These are phyloP conservation scores for Stigmatopora argus DNA, from an alignment of 2,113 vertebrate genomes.

Conservation along the genomic window DNA sequence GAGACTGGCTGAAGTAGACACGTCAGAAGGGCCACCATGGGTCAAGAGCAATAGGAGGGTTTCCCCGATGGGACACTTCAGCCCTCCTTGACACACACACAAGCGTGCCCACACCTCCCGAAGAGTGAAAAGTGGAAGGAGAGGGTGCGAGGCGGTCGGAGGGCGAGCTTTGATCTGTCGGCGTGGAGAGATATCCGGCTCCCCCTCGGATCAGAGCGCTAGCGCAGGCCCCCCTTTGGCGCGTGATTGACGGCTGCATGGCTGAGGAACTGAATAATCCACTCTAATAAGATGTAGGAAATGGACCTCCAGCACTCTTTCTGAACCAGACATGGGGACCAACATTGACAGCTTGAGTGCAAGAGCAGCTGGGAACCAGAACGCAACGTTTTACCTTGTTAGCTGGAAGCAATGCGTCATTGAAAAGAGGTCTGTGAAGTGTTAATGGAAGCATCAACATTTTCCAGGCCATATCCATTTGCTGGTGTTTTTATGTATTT, in stretches of 20 bases:
- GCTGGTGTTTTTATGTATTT: neutral
- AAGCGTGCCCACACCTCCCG: conserved; percentile 40
- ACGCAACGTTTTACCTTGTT: conserved; percentile 39
- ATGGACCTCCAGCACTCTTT: conserved; percentile 64
- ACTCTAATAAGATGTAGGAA: conserved; percentile 72
- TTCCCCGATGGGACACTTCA: conserved; percentile 38
- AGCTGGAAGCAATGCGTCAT: conserved; percentile 21
- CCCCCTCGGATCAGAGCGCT: conserved; percentile 54
- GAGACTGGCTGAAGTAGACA: conserved; percentile 40
- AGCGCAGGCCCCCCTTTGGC: conserved; percentile 57
- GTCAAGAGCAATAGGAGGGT: conserved; percentile 56
- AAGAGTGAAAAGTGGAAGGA: conserved; percentile 66
- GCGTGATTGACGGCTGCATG: conserved; percentile 69
- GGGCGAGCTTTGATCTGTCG: conserved; percentile 66
- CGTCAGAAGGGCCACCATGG: conserved; percentile 59
- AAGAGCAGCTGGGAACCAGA: conserved; percentile 46
- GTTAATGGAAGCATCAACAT: neutral
- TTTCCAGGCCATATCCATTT: neutral
- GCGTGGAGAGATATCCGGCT: conserved; percentile 70
- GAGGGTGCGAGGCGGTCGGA: conserved; percentile 61
- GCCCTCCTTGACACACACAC: conserved; percentile 24
- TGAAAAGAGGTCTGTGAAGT: conserved; percentile 4
- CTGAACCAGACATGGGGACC: conserved; percentile 49
- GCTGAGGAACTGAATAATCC: conserved; percentile 67
- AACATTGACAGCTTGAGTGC: conserved; percentile 51